Conservation (phyloP, 2,113 vertebrate genomes). For the Eurystomus gularis region DNA sequence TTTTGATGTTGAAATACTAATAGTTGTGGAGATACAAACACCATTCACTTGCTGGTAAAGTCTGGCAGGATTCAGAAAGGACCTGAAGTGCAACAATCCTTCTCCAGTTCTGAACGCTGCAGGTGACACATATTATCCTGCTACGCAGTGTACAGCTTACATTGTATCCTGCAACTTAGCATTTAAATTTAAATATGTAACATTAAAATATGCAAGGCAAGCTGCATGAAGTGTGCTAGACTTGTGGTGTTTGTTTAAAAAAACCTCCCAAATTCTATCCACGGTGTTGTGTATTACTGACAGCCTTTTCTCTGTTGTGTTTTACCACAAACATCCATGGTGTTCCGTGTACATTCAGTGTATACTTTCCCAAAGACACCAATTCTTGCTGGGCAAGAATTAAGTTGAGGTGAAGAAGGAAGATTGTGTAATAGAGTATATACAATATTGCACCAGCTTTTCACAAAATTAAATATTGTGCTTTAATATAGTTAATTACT, state of each 20-base stretch:
- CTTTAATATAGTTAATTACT: background rate
- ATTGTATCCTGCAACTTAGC: background rate
- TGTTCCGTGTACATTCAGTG: background rate
- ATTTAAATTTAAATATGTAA: background rate
- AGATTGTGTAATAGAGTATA: background rate
- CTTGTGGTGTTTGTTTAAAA: background rate
- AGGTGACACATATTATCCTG: background rate
- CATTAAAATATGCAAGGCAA: background rate
- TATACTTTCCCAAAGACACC: background rate
- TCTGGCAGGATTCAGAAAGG: background rate
- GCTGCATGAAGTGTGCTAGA: background rate
- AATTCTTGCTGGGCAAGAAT: background rate
- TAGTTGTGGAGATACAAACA: background rate
- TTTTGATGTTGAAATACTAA: background rate
- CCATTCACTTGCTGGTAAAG: background rate
- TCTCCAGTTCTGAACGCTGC: background rate
- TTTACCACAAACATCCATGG: background rate
- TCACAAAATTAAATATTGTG: background rate
- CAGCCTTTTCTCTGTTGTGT: background rate
- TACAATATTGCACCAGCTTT: background rate
- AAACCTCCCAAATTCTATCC: background rate
- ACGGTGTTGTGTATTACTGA: background rate
- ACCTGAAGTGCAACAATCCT: background rate
- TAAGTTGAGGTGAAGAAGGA: background rate
- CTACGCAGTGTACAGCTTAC: background rate